Base-by-base conservation (phyloP, 53 echinoderm and acorn worm species). In the Paelopatides confundens region DNA sequence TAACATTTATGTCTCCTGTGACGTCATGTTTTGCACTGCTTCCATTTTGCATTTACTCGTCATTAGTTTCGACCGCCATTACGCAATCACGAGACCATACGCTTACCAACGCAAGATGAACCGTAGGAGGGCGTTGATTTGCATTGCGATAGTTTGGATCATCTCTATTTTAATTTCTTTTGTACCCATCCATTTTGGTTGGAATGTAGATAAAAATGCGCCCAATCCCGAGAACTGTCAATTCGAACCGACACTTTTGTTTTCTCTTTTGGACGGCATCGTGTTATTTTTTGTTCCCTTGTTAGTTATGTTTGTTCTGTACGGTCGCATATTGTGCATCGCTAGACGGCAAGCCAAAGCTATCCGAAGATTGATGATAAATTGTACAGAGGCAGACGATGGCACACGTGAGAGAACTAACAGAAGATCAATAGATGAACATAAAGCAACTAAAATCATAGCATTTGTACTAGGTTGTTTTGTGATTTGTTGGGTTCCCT, bases 401-500 rank as follows among this genome's bases (percentile, higher is more conserved):
- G 77, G 62, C 1, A 35, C 89, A 1, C 69, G 88, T 28, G 94
- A 91, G 35, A 67, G 89, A 68, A 81, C 86, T 2, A 90, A 94
- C 18, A 88, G 92, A 28, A 77, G 89, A 40, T 90, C 88, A 17
- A 77, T 96, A 9, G 96, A 96, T 62, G 96, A 96, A 69, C 94
- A 94, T 82, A 94, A 93, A 78, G 96, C 96, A 33, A 90, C 92
- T 12, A 96, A 96, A 65, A 94, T 96, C 40, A 94, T 96, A 62
- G 96, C 96, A n/a, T 91, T 96, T 18, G 94, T 96, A 2, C 92
- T 96, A 89, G 96, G 96, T 1, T 90, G 93, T 69, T 96, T 96
- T 43, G 89, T 96, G n/a, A 89, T 96, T 21, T 96, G 96, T 67
- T 96, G 96, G 96, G 96, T 96, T 14, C 96, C 96, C 13, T 96